Base-by-base conservation (phyloP, 2,888 invertebrate species). In the Leucoma salicis region DNA sequence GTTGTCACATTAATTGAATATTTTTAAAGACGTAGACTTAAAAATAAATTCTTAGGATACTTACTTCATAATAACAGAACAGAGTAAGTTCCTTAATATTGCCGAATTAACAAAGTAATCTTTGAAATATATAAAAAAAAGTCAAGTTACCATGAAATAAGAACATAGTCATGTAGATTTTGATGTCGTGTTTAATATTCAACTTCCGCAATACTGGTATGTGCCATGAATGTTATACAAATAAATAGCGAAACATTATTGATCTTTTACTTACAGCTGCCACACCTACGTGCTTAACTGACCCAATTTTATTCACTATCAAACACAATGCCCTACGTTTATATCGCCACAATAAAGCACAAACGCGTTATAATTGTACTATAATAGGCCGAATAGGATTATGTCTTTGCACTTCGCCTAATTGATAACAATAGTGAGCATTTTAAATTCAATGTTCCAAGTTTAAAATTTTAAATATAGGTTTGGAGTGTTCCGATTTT, bases 361-460 rank as follows among this genome's bases (percentile, higher is more conserved):
- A 59, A 62, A 66, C 47, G 61, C 57, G 57, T 66, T 63, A 63
- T 58, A 65, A 71, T 73, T 65, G 70, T 56, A 51, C 45, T 38
- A 48, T 69, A 67, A 71, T 66, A 61, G 53, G 47, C 53, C 67
- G 69, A 76, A 74, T 74, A 62, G 77, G 76, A 78, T 78, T 78
- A 76, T 64, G 64, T 64, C 65, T 67, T 53, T 63, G 55, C 63
- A 76, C 74, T 74, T 65, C 72, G 74, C 72, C 62, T 78, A 77
- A 76, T 80, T 76, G 77, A 54, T 65, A 70, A 79, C 78, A 78
- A 79, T 66, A 57, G 66, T 29, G 64, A 62, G 69, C 78, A 73
- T 75, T 63, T 75, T 78, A 62, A 57, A 70, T 74, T 47, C 46
- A 49, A 65, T 65, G 66, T 63, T 49, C 47, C 62, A 59, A 21